Evolutionary conservation across 30 jellyfish, hydroid and myxozoan genomes (phyloP).

Genomic region (Turritopsis dohrnii): DNA sequence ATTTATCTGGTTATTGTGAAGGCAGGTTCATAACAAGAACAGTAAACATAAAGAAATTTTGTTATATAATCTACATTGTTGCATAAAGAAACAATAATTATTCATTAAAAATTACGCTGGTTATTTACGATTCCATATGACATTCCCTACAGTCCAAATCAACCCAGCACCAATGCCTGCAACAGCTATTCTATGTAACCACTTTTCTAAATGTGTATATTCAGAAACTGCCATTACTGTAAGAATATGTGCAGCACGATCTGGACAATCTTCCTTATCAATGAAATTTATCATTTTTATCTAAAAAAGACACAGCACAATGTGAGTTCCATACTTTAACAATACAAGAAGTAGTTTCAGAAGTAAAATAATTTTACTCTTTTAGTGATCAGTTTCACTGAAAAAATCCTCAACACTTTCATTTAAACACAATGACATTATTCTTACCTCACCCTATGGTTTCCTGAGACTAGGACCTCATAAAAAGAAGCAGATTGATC

Average conservation of each 20-base stretch:
- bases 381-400: neutral
- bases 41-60: neutral
- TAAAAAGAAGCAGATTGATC: no score
- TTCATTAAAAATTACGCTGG: neutral
- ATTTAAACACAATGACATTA: neutral
- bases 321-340: neutral
- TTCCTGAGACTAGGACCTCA: no score
- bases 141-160: neutral
- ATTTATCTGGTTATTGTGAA: neutral
- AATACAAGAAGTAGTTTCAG: neutral
- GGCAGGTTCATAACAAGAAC: neutral
- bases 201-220: constrained; percentile 13
- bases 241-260: constrained; percentile 15
- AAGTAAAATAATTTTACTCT: neutral
- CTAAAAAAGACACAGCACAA: constrained; percentile 8
- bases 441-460: neutral
- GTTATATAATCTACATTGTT: neutral
- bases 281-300: constrained; percentile 26
- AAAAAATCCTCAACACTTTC: neutral
- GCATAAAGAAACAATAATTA: neutral
- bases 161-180: constrained; percentile 10
- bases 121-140: neutral
- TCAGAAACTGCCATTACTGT: constrained; percentile 21
- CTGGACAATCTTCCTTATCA: constrained; percentile 22
- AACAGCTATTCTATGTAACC: constrained; percentile 19